Conservation (phyloP, 2,113 vertebrate genomes). For the Tachuris rubrigastra region DNA sequence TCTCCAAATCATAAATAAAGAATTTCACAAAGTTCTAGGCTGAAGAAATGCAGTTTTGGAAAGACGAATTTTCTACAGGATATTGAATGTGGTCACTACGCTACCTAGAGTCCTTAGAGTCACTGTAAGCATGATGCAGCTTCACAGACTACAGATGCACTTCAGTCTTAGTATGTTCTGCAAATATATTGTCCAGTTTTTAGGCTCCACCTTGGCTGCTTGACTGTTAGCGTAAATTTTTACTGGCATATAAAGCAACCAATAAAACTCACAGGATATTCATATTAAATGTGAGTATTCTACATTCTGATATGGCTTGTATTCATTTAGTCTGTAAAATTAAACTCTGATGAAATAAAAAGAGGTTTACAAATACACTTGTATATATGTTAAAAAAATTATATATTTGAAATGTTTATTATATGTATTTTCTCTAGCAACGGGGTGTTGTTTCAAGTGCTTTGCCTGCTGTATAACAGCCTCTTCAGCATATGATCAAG, state of each 20-base stretch:
- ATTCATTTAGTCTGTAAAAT: not conserved
- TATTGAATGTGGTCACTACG: not conserved
- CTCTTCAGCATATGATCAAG: not conserved
- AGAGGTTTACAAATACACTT: not conserved
- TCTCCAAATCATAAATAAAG: not conserved
- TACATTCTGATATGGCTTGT: not conserved
- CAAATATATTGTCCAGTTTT: not conserved
- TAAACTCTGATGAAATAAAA: not conserved
- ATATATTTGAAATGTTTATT: not conserved
- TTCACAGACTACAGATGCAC: not conserved
- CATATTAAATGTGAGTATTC: not conserved
- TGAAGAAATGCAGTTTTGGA: not conserved
- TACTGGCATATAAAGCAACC: not conserved
- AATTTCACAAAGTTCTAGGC: not conserved
- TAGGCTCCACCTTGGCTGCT: not conserved
- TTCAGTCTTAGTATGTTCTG: not conserved
- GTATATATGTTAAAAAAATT: not conserved
- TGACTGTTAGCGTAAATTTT: not conserved
- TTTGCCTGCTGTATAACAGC: not conserved
- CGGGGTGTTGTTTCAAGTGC: fast-evolving
- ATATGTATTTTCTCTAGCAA: not conserved
- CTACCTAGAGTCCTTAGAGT: not conserved
- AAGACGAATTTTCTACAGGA: not conserved
- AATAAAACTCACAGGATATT: not conserved
- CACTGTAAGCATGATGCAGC: not conserved